Evolutionary conservation across 2,888 invertebrate species (phyloP), one percentile per base, ranked within the genome.

Genomic region (Drosophila sordidula): DNA sequence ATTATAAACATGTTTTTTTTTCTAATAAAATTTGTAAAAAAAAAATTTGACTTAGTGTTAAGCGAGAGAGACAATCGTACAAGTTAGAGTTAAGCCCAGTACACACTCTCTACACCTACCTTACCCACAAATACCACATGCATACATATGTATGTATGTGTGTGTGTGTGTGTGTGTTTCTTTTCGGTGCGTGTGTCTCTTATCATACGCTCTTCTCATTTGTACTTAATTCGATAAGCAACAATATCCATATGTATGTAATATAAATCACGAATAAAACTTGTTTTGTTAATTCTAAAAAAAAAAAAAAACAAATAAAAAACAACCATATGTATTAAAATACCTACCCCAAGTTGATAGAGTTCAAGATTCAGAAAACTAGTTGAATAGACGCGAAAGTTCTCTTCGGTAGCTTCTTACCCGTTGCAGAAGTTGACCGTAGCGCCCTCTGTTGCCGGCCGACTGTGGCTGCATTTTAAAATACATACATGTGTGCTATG

Each of bases 261-360:
- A 54, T 11, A 64, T 55, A 65, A 47, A 52, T 52, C 64, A 45
- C 50, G 18, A 80, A 66, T 76, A 85, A 85, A 74, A 59, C 42
- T 61, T 85, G 82, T 81, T 84, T 80, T 87, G 75, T 82, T 85
- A 87, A 65, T 22, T 63, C 16, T 36, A 47, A 56, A 62, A 70
- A 18, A 12, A 4, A n/a, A 34, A 38, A 18, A 3, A 11, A 38
- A 49, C 14, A n/a, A 22, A 6, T 11, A 16, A 1, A 6, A 1
- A 29, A 22, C 9, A 8, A 8, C 26, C 8, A 6, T 32, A 3
- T 11, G 11, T 11, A 32, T 32, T 32, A 32, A 32, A 9, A 34
- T 4, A 34, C 12, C 16, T 12, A 5, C 3, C 16, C 16, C 3
- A 3, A 22, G n/a, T 29, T 8, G 29, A 0, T 8, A 29, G 9